Percentiles rank a stretch among this genome's conserved stretches.
These are phyloP conservation scores for Andricus curvator DNA, from an alignment of 2,888 invertebrate genomes.

Conservation along the genomic window DNA sequence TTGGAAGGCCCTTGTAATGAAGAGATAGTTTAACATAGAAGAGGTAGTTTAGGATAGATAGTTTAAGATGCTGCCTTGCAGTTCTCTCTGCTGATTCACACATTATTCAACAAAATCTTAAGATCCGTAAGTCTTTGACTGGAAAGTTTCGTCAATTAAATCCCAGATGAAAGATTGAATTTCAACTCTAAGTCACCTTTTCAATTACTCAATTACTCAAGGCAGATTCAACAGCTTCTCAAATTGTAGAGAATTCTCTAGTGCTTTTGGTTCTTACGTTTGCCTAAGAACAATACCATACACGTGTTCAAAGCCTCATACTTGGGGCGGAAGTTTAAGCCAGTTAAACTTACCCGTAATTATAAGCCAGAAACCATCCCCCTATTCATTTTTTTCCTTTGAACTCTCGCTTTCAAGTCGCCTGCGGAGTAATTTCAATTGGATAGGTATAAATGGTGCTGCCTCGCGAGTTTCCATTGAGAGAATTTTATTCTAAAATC, in stretches of 20 bases:
- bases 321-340: background rate
- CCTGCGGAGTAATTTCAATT: constrained; percentile 21
- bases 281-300: background rate
- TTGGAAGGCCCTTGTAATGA: no score
- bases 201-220: constrained; percentile 23
- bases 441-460: constrained; percentile 1
- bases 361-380: constrained; percentile 62
- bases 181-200: constrained; percentile 5
- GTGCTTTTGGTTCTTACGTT: background rate
- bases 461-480: constrained; percentile 56
- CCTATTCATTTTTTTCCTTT: constrained; percentile 38
- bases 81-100: background rate
- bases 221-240: constrained; percentile 1
- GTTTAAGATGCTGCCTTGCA: background rate
- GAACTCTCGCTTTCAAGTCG: constrained; percentile 15
- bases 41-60: background rate
- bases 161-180: background rate
- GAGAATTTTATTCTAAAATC: constrained; percentile 61
- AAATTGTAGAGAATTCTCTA: constrained; percentile 58
- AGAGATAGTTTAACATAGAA: no score
- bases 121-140: constrained; percentile 15
- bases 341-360: background rate
- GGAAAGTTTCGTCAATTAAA: background rate
- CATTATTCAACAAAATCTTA: constrained; percentile 16
- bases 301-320: background rate